Evolutionary conservation across 2,113 vertebrate species (phyloP).

Genomic region (Balaenoptera acutorostrata): DNA sequence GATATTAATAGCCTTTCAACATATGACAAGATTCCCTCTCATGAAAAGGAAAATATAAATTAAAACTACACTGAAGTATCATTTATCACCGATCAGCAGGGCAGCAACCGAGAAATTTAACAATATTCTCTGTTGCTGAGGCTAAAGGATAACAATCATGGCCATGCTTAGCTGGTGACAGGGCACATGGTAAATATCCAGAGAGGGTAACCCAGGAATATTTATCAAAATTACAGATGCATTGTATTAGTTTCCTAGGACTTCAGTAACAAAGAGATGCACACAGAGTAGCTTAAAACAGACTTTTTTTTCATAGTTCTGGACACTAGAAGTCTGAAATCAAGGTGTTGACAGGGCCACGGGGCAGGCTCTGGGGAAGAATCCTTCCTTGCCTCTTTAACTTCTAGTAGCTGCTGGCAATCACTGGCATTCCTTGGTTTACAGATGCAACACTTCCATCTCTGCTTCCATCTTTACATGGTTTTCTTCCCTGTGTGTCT

Average conservation of each 20-base stretch:
- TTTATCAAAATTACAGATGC: not conserved
- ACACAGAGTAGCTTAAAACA: not conserved
- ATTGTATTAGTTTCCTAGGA: not conserved
- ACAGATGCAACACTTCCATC: not conserved
- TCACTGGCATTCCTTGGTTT: not conserved
- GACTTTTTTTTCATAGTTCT: not conserved
- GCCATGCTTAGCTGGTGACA: not conserved
- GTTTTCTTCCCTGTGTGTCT: not conserved
- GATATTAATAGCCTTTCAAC: not conserved
- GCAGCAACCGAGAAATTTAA: not conserved
- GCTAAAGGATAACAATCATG: not conserved
- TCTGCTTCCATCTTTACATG: not conserved
- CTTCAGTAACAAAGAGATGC: not conserved
- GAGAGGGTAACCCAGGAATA: not conserved
- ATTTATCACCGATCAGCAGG: not conserved
- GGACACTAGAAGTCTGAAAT: not conserved
- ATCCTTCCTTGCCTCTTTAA: not conserved
- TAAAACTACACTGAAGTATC: not conserved
- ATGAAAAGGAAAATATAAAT: conserved; percentile 21
- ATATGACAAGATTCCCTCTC: not conserved
- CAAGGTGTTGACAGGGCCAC: not conserved
- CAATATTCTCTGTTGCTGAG: not conserved
- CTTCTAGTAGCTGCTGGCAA: not conserved
- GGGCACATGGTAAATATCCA: not conserved
- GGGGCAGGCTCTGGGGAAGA: not conserved